Conservation (phyloP, 64 coral and sea anemone species). For the Stylophora pistillata region DNA sequence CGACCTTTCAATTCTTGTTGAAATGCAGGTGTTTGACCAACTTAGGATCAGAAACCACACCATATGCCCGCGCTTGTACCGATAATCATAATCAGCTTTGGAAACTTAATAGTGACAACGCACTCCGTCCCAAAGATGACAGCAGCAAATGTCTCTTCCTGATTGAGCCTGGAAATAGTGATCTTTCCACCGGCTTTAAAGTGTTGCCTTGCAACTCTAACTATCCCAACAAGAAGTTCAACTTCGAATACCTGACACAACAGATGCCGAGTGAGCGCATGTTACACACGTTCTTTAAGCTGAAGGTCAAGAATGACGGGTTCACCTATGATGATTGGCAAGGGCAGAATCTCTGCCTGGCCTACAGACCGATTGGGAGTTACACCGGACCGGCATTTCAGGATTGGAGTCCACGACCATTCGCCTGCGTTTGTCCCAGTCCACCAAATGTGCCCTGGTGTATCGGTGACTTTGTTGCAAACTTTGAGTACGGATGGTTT, state of each 20-base stretch:
- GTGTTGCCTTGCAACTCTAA: not conserved
- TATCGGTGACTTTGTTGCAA: not conserved
- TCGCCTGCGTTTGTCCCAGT: not conserved
- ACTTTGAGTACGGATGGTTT: not conserved
- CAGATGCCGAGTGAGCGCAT: not conserved
- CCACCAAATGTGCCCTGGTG: not conserved
- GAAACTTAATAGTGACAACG: not conserved
- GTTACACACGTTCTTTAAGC: not conserved
- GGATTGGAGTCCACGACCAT: not conserved
- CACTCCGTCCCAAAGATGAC: slow-evolving; percentile 3
- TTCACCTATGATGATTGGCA: not conserved
- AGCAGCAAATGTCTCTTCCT: not conserved
- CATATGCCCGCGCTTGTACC: not conserved
- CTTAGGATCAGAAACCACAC: not conserved
- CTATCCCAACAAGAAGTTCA: slow-evolving; percentile 20
- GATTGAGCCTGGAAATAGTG: not conserved
- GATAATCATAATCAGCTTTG: not conserved
- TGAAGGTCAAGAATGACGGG: not conserved
- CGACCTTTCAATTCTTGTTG: too few species aligned
- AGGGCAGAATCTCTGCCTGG: slow-evolving; percentile 8
- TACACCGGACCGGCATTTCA: not conserved
- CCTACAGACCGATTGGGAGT: not conserved
- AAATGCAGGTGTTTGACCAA: slow-evolving; percentile 9
- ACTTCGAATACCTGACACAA: not conserved
- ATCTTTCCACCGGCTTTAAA: not conserved